Evolutionary conservation across 1,140 invertebrate genomes (phyloP).

Genomic region (Vanessa atalanta): DNA sequence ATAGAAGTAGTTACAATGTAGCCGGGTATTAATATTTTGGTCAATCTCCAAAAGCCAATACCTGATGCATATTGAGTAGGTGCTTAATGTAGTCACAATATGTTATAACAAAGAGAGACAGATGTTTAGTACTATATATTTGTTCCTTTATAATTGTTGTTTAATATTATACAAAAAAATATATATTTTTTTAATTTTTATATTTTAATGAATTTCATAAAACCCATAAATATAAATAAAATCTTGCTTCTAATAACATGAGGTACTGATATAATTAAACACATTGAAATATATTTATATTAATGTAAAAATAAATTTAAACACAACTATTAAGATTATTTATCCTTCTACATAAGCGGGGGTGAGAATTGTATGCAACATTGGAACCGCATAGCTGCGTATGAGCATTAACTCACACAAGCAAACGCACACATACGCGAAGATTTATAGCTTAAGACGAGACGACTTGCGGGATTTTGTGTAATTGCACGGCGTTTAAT

Average conservation of each 20-base stretch:
- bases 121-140: not conserved
- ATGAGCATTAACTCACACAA: constrained; percentile 52
- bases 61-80: too few species aligned
- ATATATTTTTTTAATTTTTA: too few species aligned
- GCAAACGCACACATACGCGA: constrained; percentile 36
- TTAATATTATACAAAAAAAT: too few species aligned
- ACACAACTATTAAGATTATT: constrained; percentile 48
- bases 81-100: too few species aligned
- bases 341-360: constrained; percentile 42
- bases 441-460: constrained; percentile 48
- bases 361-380: constrained; percentile 65
- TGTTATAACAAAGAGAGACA: too few species aligned
- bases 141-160: not conserved
- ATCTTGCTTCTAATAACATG: too few species aligned
- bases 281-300: not conserved
- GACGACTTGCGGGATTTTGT: constrained; percentile 40
- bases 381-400: constrained; percentile 51
- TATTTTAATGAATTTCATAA: too few species aligned
- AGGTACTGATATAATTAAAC: too few species aligned
- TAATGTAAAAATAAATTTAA: not conserved
- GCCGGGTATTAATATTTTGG: too few species aligned
- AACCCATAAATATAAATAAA: too few species aligned
- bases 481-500: constrained; percentile 11
- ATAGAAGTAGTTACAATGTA: too few species aligned
- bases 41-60: too few species aligned